phyloP scores from a whole-genome alignment of 1,140 invertebrate species.

The Orussus abietinus region DNA sequence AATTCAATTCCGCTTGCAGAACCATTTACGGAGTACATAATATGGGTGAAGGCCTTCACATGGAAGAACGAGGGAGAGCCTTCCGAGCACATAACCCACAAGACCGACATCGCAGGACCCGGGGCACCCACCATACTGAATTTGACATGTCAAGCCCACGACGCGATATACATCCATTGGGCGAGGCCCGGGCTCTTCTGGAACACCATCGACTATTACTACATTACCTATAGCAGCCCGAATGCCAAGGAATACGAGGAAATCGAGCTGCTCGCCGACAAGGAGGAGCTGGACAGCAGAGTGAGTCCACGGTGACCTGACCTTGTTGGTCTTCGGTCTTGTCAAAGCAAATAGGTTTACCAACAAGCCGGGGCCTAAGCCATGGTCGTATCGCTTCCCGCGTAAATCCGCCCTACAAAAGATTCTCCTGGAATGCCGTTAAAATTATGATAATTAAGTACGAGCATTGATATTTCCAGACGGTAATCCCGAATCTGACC shows the following conservation, averaged over 20 bases:
- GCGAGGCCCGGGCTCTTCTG: constrained; percentile 68
- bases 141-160: constrained; percentile 73
- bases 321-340: too few relatives aligned
- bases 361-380: too few relatives aligned
- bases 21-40: constrained; percentile 78
- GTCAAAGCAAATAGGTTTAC: too few relatives aligned
- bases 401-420: too few relatives aligned
- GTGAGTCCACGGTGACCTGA: too few relatives aligned
- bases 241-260: constrained; percentile 60
- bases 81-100: constrained; percentile 67
- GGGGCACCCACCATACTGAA: constrained; percentile 75
- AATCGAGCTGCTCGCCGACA: constrained; percentile 59
- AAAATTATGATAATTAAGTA: too few relatives aligned
- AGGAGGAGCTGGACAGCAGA: constrained; percentile 59
- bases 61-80: constrained; percentile 68
- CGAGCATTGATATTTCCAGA: constrained; percentile 63
- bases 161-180: constrained; percentile 79
- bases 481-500: constrained; percentile 70
- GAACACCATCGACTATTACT: constrained; percentile 76
- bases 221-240: constrained; percentile 66
- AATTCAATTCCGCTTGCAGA: constrained; percentile 63
- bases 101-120: constrained; percentile 79
- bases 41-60: constrained; percentile 80
- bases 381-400: too few relatives aligned
- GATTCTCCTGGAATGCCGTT: too few relatives aligned